A percentile compares a stretch with the other conserved stretches of the same genome.
Evolutionary conservation across 2,888 invertebrate genomes (phyloP).

Genomic region (Polydrusus cervinus): DNA sequence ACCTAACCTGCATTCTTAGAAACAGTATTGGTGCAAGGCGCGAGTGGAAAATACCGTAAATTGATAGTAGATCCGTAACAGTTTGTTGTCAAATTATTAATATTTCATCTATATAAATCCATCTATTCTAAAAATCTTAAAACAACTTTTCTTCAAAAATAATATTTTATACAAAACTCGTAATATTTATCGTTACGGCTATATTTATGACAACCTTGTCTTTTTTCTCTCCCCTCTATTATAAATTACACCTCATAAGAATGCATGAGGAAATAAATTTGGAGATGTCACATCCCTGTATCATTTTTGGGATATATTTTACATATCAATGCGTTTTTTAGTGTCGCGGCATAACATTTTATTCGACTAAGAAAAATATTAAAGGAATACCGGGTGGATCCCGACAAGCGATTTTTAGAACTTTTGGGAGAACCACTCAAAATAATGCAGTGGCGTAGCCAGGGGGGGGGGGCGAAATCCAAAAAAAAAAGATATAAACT

Average conservation of each 20-base stretch:
- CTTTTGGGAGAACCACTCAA: no score
- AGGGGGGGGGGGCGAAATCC: no score
- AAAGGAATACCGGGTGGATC: background rate
- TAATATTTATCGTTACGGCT: background rate
- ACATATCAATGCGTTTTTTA: conserved; percentile 23
- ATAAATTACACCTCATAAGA: conserved; percentile 32
- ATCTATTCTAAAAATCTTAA: background rate
- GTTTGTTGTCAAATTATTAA: no score
- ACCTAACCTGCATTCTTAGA: no score
- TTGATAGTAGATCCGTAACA: no score
- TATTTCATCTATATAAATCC: background rate
- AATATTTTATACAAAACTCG: background rate
- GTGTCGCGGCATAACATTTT: background rate
- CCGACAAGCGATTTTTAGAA: no score
- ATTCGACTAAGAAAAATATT: conserved; percentile 1
- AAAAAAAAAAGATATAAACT: no score
- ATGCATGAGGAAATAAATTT: conserved; percentile 40
- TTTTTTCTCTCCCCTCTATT: conserved; percentile 16
- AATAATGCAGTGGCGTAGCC: no score
- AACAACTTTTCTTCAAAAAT: background rate
- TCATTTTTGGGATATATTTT: conserved; percentile 26
- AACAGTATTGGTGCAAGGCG: no score
- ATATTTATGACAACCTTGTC: conserved; percentile 17
- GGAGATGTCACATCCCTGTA: conserved; percentile 33
- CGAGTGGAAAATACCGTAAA: no score